These are phyloP conservation scores for Balanococcus diminutus DNA, from an alignment of 2,888 invertebrate species.

Conservation along the genomic window DNA sequence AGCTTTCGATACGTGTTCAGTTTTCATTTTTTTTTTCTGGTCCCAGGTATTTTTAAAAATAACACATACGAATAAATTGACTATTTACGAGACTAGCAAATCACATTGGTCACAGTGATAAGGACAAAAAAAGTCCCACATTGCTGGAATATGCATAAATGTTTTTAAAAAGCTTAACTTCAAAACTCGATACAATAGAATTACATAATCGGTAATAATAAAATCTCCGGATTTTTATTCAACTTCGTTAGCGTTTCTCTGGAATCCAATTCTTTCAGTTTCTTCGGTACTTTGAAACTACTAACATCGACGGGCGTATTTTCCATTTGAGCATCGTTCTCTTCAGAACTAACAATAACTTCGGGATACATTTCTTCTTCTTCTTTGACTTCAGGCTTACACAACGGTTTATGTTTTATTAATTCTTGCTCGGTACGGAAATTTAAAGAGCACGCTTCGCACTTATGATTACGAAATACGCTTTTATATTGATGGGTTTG, in stretches of 20 bases:
- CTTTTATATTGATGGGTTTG: constrained; percentile 66
- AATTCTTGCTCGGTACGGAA: constrained; percentile 44
- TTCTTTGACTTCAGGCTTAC: constrained; percentile 3
- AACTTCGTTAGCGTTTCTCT: constrained; percentile 30
- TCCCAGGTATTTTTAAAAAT: background rate
- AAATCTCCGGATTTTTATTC: constrained; percentile 42
- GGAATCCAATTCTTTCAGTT: background rate
- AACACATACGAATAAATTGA: constrained; percentile 35
- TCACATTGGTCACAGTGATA: background rate
- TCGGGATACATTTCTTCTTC: constrained; percentile 26
- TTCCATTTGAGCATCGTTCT: background rate
- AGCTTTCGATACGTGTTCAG: background rate
- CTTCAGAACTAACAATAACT: constrained; percentile 14
- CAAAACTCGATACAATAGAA: no score
- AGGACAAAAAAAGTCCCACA: background rate
- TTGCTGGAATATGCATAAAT: background rate
- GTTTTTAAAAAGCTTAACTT: background rate
- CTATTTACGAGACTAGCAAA: constrained; percentile 29
- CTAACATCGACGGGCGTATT: background rate
- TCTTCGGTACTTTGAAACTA: background rate
- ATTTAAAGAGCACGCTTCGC: constrained; percentile 48
- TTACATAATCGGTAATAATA: constrained; percentile 33
- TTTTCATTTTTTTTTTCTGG: constrained; percentile 13
- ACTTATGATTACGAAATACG: constrained; percentile 42
- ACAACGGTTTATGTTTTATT: constrained; percentile 39